A percentile compares a stretch with the other conserved stretches of the same genome.
These are phyloP conservation scores for Mnemiopsis leidyi DNA, from an alignment of 37 sponge, comb jelly and placozoan genomes.

Conservation along the genomic window DNA sequence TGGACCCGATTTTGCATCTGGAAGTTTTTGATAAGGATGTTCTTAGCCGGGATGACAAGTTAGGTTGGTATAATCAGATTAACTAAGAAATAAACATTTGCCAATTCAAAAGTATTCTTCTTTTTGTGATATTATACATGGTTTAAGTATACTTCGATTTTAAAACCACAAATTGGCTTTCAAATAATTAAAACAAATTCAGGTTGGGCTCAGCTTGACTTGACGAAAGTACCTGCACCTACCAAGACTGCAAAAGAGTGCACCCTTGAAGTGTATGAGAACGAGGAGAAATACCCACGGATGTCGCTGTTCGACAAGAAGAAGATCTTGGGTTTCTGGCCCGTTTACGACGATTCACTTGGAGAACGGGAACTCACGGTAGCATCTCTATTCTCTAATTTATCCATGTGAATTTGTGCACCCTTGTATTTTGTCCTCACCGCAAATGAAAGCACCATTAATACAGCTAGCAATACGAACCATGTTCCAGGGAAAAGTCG, in stretches of 20 bases:
- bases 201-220: conserved; percentile 82
- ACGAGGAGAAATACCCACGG: conserved; percentile 2
- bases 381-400: too few species aligned
- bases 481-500: conserved; percentile 85
- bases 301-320: conserved; percentile 87
- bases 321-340: conserved; percentile 96
- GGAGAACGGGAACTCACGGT: conserved; percentile 18
- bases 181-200: too few species aligned
- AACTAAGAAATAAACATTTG: too few species aligned
- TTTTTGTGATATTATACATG: too few species aligned
- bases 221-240: conserved; percentile 73
- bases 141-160: too few species aligned
- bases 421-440: too few species aligned
- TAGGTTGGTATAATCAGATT: not conserved
- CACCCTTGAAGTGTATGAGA: conserved; percentile 71
- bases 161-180: too few species aligned
- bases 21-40: conserved; percentile 64
- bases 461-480: too few species aligned
- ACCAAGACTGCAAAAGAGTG: conserved; percentile 73
- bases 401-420: not conserved
- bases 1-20: conserved; percentile 9
- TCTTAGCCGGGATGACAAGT: conserved; percentile 33
- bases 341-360: conserved; percentile 70
- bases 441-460: too few species aligned
- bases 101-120: too few species aligned